Conservation (phyloP, 2,113 vertebrate species). For the Murina feae region DNA sequence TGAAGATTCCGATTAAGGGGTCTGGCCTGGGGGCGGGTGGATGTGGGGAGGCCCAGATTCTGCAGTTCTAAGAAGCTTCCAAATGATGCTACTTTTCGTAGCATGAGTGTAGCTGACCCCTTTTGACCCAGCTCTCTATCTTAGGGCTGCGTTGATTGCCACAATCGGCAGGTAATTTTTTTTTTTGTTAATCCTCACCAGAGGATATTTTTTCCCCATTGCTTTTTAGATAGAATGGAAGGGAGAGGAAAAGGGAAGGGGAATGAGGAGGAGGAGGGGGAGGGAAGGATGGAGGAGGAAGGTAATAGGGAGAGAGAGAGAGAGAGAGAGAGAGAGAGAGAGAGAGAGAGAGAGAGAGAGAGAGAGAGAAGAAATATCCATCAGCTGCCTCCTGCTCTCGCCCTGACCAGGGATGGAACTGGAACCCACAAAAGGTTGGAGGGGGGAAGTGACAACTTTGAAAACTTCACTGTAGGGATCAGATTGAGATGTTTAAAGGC, state of each 20-base stretch:
- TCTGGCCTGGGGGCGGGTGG: neutral
- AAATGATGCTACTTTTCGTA: neutral
- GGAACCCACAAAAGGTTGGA: neutral
- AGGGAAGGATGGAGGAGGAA: too few relatives aligned
- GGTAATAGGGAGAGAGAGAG: too few relatives aligned
- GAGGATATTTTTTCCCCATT: too few relatives aligned
- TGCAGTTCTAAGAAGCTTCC: neutral
- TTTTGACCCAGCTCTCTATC: neutral
- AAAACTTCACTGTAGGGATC: conserved; percentile 24
- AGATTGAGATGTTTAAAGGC: conserved; percentile 28
- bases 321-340: neutral
- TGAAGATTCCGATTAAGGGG: neutral
- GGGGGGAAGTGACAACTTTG: neutral
- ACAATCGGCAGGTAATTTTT: too few relatives aligned
- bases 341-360: too few relatives aligned
- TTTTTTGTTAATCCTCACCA: neutral
- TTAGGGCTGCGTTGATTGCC: neutral
- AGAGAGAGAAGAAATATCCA: too few relatives aligned
- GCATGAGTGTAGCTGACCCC: neutral
- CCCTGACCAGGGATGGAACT: too few relatives aligned
- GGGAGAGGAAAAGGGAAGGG: too few relatives aligned
- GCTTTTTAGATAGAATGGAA: too few relatives aligned
- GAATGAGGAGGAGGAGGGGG: too few relatives aligned
- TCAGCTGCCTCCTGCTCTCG: too few relatives aligned
- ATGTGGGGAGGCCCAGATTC: neutral